Conservation (phyloP, 2,113 vertebrate species). For the Crotalus helleri region DNA sequence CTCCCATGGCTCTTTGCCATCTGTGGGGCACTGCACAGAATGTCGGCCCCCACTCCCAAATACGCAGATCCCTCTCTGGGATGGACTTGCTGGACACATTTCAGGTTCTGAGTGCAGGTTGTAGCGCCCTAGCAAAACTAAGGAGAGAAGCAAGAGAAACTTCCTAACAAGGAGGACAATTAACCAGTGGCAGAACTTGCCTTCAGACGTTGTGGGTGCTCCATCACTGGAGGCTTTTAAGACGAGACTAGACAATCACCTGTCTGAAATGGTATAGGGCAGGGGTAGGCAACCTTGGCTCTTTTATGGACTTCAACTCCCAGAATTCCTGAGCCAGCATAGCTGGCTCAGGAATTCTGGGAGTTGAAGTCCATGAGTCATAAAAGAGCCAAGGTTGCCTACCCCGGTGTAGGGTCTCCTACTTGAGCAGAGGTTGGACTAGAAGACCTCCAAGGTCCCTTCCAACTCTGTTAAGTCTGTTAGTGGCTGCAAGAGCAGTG, state of each 20-base stretch:
- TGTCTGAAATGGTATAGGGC: background rate
- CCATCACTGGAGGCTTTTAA: too few species aligned
- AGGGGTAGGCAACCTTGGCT: too few species aligned
- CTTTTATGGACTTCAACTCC: too few species aligned
- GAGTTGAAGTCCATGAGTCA: too few species aligned
- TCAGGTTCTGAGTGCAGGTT: background rate
- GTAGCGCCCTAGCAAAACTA: background rate
- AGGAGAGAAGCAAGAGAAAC: background rate
- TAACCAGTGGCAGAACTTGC: too few species aligned
- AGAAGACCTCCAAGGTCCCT: background rate
- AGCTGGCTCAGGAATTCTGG: too few species aligned
- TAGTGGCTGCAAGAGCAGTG: background rate
- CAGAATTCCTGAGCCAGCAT: too few species aligned
- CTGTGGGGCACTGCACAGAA: background rate
- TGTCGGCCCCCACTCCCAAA: background rate
- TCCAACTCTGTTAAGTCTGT: background rate
- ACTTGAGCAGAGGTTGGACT: background rate
- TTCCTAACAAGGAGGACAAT: too few species aligned
- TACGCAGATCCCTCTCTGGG: background rate
- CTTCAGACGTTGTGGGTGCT: too few species aligned
- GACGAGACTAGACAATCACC: too few species aligned
- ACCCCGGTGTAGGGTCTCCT: too few species aligned
- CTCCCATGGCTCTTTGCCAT: background rate
- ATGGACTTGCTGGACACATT: background rate
- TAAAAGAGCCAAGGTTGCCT: too few species aligned